Evolutionary conservation across 2,888 invertebrate genomes (phyloP).

Genomic region (Lasioglossum figueresi): DNA sequence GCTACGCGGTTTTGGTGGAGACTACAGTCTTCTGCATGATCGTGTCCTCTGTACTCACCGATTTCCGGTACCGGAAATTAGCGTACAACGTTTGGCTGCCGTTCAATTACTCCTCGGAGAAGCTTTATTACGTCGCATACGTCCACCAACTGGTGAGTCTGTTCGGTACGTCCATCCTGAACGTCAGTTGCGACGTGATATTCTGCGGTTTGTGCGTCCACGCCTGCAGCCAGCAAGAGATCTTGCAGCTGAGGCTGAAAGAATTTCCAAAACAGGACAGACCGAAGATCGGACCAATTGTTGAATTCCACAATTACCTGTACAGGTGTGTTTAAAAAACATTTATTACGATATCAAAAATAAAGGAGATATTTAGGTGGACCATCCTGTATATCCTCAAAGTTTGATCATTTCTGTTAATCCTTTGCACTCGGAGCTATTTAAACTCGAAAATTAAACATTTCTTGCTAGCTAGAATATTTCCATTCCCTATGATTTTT

Average conservation of each 20-base stretch:
- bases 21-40: constrained; percentile 43
- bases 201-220: constrained; percentile 68
- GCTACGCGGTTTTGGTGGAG: constrained; percentile 47
- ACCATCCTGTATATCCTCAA: no score
- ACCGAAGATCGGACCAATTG: constrained; percentile 27
- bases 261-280: neutral
- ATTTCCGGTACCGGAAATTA: constrained; percentile 27
- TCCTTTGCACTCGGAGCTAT: no score
- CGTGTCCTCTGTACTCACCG: constrained; percentile 38
- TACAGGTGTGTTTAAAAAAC: no score
- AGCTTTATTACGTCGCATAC: constrained; percentile 59
- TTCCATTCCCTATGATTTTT: no score
- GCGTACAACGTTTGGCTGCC: constrained; percentile 63
- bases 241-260: constrained; percentile 59
- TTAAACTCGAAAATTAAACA: no score
- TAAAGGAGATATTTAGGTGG: no score
- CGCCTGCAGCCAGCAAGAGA: constrained; percentile 73
- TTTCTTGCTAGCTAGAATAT: no score
- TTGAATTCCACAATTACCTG: constrained; percentile 50
- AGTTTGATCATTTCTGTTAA: no score
- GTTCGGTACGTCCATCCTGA: constrained; percentile 58
- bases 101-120: constrained; percentile 42
- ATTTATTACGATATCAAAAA: no score
- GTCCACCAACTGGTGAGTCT: constrained; percentile 63
- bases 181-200: constrained; percentile 72